Conservation (phyloP, 2,113 vertebrate species). For the Calidris pygmaea region DNA sequence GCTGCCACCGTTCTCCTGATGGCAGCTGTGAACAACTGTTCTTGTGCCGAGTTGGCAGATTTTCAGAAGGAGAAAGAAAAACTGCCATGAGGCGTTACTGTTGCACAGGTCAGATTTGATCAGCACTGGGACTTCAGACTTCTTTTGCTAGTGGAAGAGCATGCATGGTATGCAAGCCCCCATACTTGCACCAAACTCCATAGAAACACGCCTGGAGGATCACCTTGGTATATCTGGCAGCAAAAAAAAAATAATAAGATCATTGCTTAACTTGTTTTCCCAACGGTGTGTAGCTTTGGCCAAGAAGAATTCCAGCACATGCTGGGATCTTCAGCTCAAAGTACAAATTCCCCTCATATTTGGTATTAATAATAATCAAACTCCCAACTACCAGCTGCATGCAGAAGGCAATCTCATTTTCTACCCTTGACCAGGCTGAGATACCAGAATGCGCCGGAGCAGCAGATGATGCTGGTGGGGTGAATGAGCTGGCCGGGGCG, state of each 20-base stretch:
- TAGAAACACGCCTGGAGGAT: background rate
- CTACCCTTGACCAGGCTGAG: background rate
- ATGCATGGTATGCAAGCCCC: fast-evolving
- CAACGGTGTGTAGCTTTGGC: background rate
- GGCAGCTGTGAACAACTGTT: background rate
- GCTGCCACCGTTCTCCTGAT: background rate
- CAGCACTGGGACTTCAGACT: background rate
- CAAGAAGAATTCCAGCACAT: fast-evolving
- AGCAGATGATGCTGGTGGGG: background rate
- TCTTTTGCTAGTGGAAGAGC: background rate
- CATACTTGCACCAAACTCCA: background rate
- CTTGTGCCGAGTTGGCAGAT: background rate
- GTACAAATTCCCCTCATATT: fast-evolving
- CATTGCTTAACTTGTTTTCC: background rate
- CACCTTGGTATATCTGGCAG: background rate
- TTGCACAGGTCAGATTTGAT: background rate
- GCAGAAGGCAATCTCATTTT: background rate
- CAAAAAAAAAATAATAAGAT: background rate
- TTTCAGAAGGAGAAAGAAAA: background rate
- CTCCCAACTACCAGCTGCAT: background rate
- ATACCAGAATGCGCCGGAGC: background rate
- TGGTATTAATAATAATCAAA: fast-evolving
- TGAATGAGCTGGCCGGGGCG: background rate
- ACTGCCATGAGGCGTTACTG: fast-evolving
- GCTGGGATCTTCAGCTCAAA: background rate